Conservation (phyloP, 2,113 vertebrate species). For the Oceanodroma tethys region DNA sequence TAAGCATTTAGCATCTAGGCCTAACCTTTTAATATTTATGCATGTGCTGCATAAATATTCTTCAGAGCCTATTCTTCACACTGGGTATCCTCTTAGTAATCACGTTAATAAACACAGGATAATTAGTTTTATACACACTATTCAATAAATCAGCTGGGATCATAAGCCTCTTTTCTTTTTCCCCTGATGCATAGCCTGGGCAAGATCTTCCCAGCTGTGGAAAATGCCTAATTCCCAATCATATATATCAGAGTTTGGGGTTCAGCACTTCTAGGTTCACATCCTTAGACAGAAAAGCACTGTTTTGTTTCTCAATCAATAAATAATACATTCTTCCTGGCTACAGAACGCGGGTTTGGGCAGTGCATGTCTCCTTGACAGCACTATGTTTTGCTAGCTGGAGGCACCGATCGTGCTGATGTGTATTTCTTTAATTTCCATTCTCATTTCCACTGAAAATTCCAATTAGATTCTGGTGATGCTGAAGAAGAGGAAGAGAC, state of each 20-base stretch:
- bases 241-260: background rate
- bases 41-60: background rate
- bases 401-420: background rate
- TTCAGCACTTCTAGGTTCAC: background rate
- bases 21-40: background rate
- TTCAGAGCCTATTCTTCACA: background rate
- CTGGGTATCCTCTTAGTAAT: background rate
- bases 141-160: background rate
- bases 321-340: background rate
- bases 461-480: background rate
- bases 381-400: background rate
- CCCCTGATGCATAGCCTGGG: background rate
- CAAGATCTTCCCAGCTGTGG: background rate
- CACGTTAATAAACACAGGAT: background rate
- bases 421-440: conserved; percentile 5
- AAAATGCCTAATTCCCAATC: background rate
- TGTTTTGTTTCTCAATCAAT: background rate
- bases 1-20: background rate
- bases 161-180: background rate
- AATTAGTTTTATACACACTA: background rate
- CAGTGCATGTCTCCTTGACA: background rate
- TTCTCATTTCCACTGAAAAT: background rate
- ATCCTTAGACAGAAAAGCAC: background rate
- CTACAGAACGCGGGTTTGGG: fast-evolving
- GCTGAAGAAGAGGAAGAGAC: background rate